Evolutionary conservation across 2,888 invertebrate genomes (phyloP).

Genomic region (Phania funesta): DNA sequence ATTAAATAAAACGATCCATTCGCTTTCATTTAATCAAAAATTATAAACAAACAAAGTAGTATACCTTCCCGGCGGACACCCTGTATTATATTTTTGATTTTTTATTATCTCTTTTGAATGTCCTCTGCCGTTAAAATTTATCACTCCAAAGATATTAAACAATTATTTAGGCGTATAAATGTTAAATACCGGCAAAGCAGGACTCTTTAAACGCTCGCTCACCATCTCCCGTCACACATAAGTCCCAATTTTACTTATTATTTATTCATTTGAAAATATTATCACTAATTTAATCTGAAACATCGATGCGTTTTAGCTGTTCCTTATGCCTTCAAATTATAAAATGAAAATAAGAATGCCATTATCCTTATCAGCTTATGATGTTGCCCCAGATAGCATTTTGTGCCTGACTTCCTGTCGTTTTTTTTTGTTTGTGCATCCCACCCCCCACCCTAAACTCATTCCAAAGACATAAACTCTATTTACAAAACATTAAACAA

Average conservation of each 20-base stretch:
- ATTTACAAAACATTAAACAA: constrained; percentile 71
- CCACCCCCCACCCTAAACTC: background rate
- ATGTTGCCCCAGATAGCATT: constrained; percentile 70
- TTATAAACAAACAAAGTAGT: no score
- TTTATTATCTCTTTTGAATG: background rate
- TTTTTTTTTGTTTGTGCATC: background rate
- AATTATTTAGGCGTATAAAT: background rate
- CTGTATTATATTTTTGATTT: no score
- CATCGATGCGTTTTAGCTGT: constrained; percentile 53
- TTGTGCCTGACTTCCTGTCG: constrained; percentile 52
- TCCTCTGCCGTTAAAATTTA: background rate
- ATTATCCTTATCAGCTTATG: constrained; percentile 69
- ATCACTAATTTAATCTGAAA: constrained; percentile 74
- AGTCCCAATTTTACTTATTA: constrained; percentile 66
- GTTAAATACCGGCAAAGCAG: background rate
- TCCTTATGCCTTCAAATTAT: background rate
- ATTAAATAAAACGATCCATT: no score
- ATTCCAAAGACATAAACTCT: constrained; percentile 69
- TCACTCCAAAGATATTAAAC: background rate
- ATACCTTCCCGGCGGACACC: no score
- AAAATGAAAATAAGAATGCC: constrained; percentile 36
- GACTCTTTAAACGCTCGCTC: background rate
- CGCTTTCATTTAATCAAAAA: no score
- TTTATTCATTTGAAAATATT: constrained; percentile 76
- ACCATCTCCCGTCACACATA: background rate